A percentile compares a stretch with the other conserved stretches of the same genome.
phyloP scores from a whole-genome alignment of 2,113 vertebrate species.

The Protobothrops mucrosquamatus region DNA sequence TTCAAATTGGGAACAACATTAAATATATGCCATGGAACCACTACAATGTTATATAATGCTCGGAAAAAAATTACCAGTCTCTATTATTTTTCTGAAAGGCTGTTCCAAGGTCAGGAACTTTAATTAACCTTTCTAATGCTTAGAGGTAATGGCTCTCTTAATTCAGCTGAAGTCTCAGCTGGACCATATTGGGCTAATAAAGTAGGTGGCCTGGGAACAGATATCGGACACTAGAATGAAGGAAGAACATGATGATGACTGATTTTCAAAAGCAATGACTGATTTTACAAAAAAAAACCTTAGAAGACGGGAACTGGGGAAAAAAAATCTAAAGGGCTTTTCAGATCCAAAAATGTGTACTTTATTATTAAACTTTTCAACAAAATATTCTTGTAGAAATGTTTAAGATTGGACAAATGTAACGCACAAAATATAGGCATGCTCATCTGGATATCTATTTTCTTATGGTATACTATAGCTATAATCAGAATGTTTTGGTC shows the following conservation, averaged over 20 bases:
- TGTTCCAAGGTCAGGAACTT: conserved; percentile 63
- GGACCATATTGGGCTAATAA: conserved; percentile 57
- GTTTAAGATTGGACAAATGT: background rate
- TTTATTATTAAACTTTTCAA: background rate
- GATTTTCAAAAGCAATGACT: conserved; percentile 14
- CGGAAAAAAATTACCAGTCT: conserved; percentile 58
- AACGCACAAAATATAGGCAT: background rate
- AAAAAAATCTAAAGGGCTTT: background rate
- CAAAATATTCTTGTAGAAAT: background rate
- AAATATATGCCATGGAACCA: conserved; percentile 51
- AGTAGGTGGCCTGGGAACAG: conserved; percentile 47
- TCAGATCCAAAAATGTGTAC: background rate
- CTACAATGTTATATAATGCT: conserved; percentile 59
- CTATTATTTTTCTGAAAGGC: conserved; percentile 56
- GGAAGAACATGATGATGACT: background rate
- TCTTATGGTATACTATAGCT: background rate
- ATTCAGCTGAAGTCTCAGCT: conserved; percentile 54
- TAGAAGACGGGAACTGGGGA: background rate
- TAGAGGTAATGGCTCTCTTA: conserved; percentile 49
- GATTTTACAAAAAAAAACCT: conserved; percentile 20
- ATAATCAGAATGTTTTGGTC: background rate
- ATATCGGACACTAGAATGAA: conserved; percentile 35
- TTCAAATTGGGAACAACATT: conserved; percentile 47
- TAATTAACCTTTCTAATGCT: conserved; percentile 66
- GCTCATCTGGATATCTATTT: background rate